Base-by-base conservation (phyloP, 92 coral and sea anemone species). In the Diadumene lineata region DNA sequence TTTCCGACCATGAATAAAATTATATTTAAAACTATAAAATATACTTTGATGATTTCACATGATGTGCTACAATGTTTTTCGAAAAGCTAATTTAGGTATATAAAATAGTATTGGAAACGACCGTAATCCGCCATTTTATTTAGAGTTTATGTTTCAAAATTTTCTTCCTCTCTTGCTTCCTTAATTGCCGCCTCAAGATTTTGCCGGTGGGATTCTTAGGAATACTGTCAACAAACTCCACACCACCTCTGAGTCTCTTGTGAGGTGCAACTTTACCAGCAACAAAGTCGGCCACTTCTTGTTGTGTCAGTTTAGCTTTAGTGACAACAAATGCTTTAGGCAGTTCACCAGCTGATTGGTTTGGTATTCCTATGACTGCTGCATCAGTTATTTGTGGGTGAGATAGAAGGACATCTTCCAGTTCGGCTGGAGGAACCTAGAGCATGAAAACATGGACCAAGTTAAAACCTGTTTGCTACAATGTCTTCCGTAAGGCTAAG, bases 361-460 rank as follows among this genome's bases (percentile, higher is more conserved):
- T 85, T 30, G 94, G 94, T 8, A 92, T 73, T 30, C 94, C 98
- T 56, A 92, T 81, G 32, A 92, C 98, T 31, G 92, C 98, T 43
- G 90, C 98, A 68, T 92, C 98, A 23, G 72, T 79, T 50, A 92
- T 87, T 34, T 89, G 90, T 15, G 98, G 94, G 67, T 92, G 98
- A 18, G 94, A 66, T 32, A 86, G 77, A 58, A 92, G 74, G 34
- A 87, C 38, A 2, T 91, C 89, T 68, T 92, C 98, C 0, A 92
- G 86, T 56, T 93, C 92, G 38, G 91, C 98, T 13, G 96, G 96
- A 13, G 98, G 96, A 43, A 93, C 98, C 98, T 93, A 64, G 31
- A n/a, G n/a, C n/a, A n/a, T 24, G 56, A 58, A 32, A 44, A 4
- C 13, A 73, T 29, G 33, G 21, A 4, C 48, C 6, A 38, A 13